Percentiles rank a stretch among this genome's conserved stretches.
Evolutionary conservation across 1,140 invertebrate genomes (phyloP).

Genomic region (Bradysia coprophila): DNA sequence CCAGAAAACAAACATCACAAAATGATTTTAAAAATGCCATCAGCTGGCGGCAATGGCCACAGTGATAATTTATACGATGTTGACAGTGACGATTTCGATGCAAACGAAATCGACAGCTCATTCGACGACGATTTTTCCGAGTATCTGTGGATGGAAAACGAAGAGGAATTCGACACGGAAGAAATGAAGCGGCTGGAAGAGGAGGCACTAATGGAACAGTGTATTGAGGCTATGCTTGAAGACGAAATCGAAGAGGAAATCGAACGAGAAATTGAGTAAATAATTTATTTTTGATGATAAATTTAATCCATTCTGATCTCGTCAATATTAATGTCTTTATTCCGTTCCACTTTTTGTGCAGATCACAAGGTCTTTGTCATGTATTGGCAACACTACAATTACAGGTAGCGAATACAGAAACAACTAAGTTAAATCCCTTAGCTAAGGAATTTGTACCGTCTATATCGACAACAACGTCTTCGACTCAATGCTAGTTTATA

Average conservation of each 20-base stretch:
- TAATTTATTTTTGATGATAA: background rate
- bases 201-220: slow-evolving; percentile 71
- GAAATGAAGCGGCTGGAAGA: slow-evolving; percentile 71
- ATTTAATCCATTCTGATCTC: background rate
- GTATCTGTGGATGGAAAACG: slow-evolving; percentile 83
- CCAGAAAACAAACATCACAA: no score
- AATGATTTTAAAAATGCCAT: background rate
- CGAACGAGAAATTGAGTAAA: slow-evolving; percentile 26
- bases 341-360: slow-evolving; percentile 3
- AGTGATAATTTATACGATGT: background rate
- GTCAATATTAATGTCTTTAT: background rate
- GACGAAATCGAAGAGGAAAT: slow-evolving; percentile 33
- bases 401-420: slow-evolving; percentile 17
- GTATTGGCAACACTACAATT: slow-evolving; percentile 21
- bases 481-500: no score
- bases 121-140: slow-evolving; percentile 55
- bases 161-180: slow-evolving; percentile 77
- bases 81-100: background rate
- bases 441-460: slow-evolving; percentile 58
- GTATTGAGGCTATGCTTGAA: slow-evolving; percentile 64
- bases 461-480: slow-evolving; percentile 2
- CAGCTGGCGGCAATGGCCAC: background rate
- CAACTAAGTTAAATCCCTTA: slow-evolving; percentile 55
- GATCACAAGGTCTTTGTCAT: slow-evolving; percentile 16
- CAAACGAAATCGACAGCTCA: background rate